phyloP scores from a whole-genome alignment of 2,797 vertebrate genomes.

The Hydrophis major region DNA sequence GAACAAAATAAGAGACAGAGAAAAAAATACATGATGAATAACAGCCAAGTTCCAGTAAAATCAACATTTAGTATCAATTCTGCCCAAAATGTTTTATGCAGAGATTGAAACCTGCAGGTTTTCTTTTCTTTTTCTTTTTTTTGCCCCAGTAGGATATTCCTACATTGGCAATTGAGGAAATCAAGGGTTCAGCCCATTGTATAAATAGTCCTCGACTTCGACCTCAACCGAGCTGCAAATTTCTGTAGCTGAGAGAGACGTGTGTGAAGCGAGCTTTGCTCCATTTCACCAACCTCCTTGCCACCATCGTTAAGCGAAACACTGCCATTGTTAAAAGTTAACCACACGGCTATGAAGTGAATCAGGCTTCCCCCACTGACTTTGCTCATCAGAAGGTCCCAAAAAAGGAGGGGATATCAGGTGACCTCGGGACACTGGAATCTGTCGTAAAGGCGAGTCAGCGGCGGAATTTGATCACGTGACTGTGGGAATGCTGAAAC shows the following conservation, averaged over 20 bases:
- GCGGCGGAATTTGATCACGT: too few relatives aligned
- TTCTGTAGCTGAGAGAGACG: neutral
- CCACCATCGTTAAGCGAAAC: too few relatives aligned
- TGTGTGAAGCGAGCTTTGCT: neutral
- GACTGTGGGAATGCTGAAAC: too few relatives aligned
- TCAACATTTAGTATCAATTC: slow-evolving; percentile 50
- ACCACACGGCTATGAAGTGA: too few relatives aligned
- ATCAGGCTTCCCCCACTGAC: too few relatives aligned
- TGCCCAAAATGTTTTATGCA: slow-evolving; percentile 29
- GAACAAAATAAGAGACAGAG: slow-evolving; percentile 18
- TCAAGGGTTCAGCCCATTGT: slow-evolving; percentile 38
- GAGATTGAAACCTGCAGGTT: slow-evolving; percentile 8
- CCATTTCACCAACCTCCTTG: too few relatives aligned
- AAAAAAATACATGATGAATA: slow-evolving; percentile 45
- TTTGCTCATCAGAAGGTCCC: too few relatives aligned
- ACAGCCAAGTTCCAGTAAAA: slow-evolving; percentile 51
- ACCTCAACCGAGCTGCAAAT: neutral
- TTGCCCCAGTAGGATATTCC: slow-evolving; percentile 49
- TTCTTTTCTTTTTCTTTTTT: neutral
- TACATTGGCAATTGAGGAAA: slow-evolving; percentile 57
- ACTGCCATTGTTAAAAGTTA: too few relatives aligned
- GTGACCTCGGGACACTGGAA: too few relatives aligned
- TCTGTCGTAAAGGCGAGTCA: too few relatives aligned
- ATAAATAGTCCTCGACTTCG: too few relatives aligned
- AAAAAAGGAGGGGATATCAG: too few relatives aligned